Percentiles rank a stretch among this genome's conserved stretches.
phyloP scores from a whole-genome alignment of 2,113 vertebrate genomes.

The Stercorarius parasiticus region DNA sequence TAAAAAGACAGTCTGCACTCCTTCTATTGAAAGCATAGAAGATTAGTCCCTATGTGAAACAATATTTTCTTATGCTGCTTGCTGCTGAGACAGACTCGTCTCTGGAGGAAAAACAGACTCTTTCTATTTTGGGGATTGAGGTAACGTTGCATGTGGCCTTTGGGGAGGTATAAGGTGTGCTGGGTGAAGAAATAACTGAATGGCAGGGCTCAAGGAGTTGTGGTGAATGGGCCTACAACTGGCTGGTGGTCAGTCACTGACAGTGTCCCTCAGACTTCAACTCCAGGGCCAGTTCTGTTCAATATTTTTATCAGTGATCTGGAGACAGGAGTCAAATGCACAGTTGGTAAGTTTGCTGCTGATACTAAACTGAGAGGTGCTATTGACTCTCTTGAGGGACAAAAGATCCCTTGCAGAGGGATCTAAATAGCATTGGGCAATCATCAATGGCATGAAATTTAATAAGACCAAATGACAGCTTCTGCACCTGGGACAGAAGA shows the following conservation, averaged over 20 bases:
- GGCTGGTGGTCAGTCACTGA: neutral
- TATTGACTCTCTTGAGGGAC: neutral
- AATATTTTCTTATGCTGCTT: neutral
- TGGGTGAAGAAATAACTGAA: neutral
- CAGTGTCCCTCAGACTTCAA: too few species aligned
- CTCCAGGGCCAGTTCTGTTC: neutral
- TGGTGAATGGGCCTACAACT: neutral
- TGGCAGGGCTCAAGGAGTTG: accelerated
- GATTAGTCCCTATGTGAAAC: neutral
- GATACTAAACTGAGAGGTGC: neutral
- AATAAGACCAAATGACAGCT: neutral
- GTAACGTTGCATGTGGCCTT: neutral
- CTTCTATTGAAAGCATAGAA: neutral
- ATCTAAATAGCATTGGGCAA: neutral
- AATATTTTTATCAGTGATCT: neutral
- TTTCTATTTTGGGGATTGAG: neutral
- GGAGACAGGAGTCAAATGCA: neutral
- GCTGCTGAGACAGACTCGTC: neutral
- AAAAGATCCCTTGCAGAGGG: neutral
- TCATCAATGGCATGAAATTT: neutral
- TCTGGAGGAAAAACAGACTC: neutral
- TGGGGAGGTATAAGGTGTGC: accelerated
- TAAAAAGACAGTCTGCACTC: neutral
- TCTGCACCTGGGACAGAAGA: neutral
- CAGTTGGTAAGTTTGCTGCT: neutral